These are phyloP conservation scores for Limnephilus marmoratus DNA, from an alignment of 2,888 invertebrate species.

Conservation along the genomic window DNA sequence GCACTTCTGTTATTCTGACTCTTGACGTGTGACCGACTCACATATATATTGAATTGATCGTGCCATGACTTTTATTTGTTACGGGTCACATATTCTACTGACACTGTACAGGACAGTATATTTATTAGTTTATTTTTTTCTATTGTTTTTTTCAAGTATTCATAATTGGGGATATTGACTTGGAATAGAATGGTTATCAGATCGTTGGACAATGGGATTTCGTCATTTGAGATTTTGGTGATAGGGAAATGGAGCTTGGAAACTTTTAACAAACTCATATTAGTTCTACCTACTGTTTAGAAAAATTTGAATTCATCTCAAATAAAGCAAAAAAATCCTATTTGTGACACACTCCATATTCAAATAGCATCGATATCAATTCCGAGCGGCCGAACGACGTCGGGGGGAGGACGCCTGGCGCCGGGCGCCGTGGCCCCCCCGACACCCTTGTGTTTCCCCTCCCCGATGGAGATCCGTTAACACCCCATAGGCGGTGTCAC, in stretches of 20 bases:
- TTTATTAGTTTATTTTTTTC: no score
- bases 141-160: no score
- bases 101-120: no score
- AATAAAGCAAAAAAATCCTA: not conserved
- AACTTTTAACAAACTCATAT: not conserved
- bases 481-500: not conserved
- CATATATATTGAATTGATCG: no score
- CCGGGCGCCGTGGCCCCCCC: not conserved
- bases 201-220: not conserved
- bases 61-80: no score
- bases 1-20: no score
- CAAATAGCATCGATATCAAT: conserved; percentile 2
- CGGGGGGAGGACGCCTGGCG: not conserved
- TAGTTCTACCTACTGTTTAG: not conserved
- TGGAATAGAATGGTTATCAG: not conserved
- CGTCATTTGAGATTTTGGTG: not conserved
- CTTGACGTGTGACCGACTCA: no score
- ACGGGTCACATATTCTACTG: no score
- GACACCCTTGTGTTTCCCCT: not conserved
- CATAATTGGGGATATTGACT: no score
- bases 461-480: not conserved
- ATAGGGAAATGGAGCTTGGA: not conserved
- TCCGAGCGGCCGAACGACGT: not conserved
- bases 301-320: not conserved
- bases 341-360: not conserved